Conservation (phyloP, 2,797 vertebrate species). For the Falco biarmicus region DNA sequence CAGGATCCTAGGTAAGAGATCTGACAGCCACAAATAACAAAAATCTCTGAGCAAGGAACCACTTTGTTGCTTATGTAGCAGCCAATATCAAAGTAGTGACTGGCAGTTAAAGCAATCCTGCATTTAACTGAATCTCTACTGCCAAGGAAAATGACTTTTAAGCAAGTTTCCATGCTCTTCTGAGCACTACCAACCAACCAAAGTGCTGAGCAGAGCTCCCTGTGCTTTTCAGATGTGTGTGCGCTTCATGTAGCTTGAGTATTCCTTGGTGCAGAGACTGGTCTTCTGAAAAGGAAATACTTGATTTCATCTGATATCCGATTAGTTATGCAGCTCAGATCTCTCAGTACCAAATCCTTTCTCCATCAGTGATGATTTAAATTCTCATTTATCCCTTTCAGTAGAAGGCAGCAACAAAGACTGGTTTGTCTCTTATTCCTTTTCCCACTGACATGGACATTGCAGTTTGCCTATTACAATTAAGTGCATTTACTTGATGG, state of each 20-base stretch:
- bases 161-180: not conserved
- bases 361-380: not conserved
- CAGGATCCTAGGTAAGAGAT: not conserved
- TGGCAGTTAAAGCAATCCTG: not conserved
- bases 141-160: not conserved
- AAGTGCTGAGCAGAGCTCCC: not conserved
- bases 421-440: not conserved
- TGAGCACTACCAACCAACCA: not conserved
- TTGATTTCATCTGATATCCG: not conserved
- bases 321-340: not conserved
- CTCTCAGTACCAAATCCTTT: not conserved
- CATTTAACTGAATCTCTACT: not conserved
- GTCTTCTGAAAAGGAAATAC: not conserved
- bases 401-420: not conserved
- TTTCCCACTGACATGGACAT: not conserved
- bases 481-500: not conserved
- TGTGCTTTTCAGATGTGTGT: not conserved
- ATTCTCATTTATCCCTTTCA: not conserved
- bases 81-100: not conserved
- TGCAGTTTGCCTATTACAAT: not conserved
- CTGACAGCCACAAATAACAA: not conserved
- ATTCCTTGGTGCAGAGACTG: not conserved
- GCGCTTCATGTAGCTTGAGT: not conserved
- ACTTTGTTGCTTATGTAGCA: not conserved
- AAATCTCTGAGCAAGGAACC: not conserved